Evolutionary conservation across 1,140 invertebrate genomes (phyloP).

Genomic region (Araneus ventricosus): DNA sequence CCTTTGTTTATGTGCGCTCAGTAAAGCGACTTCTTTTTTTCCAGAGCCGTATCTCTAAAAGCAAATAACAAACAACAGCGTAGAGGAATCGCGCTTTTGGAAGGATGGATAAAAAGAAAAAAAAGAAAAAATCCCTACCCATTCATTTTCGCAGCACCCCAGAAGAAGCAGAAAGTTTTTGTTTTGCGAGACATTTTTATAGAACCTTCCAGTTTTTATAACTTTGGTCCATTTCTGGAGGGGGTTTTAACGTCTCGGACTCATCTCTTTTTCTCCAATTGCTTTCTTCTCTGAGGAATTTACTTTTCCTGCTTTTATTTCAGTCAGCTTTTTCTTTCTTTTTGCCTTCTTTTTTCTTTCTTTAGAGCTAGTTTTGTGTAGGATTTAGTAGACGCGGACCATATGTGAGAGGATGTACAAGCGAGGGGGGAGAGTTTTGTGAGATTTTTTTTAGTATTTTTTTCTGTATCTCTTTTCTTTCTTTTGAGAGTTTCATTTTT

Average conservation of each 20-base stretch:
- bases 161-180: conserved; percentile 59
- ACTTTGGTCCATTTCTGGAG: conserved; percentile 72
- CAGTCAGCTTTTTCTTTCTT: background rate
- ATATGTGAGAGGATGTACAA: conserved; percentile 25
- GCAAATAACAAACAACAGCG: conserved; percentile 66
- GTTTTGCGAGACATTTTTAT: conserved; percentile 74
- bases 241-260: conserved; percentile 62
- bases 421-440: background rate
- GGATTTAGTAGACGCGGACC: conserved; percentile 41
- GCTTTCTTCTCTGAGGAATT: conserved; percentile 65
- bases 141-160: conserved; percentile 67
- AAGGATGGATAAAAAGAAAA: background rate
- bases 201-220: conserved; percentile 74
- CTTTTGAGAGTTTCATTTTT: background rate
- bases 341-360: background rate
- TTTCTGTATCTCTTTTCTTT: background rate
- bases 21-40: conserved; percentile 17
- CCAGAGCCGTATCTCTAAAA: conserved; percentile 44
- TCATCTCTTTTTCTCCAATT: conserved; percentile 70
- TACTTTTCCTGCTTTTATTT: conserved; percentile 28
- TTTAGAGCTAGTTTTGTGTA: conserved; percentile 35
- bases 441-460: background rate
- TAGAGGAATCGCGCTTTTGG: background rate
- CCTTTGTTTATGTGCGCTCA: conserved; percentile 61
- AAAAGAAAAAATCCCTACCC: conserved; percentile 49